Percentiles rank a stretch among this genome's conserved stretches.
Evolutionary conservation across 2,888 invertebrate genomes (phyloP).

Genomic region (Sipha maydis): DNA sequence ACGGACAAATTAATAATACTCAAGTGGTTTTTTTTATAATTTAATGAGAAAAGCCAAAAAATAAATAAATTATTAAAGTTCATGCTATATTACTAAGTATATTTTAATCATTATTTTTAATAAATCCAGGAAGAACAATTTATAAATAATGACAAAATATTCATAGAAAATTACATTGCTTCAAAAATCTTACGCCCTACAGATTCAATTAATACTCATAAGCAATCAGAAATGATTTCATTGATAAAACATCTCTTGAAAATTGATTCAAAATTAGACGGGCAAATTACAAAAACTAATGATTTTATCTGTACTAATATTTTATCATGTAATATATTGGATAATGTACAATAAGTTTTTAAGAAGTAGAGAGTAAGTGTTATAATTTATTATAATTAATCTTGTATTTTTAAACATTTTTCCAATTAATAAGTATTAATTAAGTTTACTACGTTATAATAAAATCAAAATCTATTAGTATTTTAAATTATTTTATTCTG

Average conservation of each 20-base stretch:
- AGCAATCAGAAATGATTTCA: slow-evolving; percentile 5
- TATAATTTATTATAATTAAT: background rate
- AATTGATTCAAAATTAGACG: background rate
- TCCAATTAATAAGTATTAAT: too few relatives aligned
- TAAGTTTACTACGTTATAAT: too few relatives aligned
- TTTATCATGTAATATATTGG: background rate
- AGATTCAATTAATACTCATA: background rate
- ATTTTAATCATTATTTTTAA: background rate
- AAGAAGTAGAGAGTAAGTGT: background rate
- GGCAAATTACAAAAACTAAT: background rate
- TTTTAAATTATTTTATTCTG: too few relatives aligned
- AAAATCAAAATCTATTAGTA: too few relatives aligned
- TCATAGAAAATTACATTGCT: slow-evolving; percentile 26
- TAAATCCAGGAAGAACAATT: slow-evolving; percentile 7
- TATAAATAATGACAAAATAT: background rate
- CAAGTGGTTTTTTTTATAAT: too few relatives aligned
- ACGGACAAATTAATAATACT: too few relatives aligned
- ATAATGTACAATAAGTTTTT: background rate
- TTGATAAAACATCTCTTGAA: slow-evolving; percentile 23
- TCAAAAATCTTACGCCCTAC: background rate
- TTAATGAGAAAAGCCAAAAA: too few relatives aligned
- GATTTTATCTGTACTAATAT: background rate
- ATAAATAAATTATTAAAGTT: too few relatives aligned
- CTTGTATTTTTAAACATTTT: too few relatives aligned
- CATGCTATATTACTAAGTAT: too few relatives aligned